Percentiles rank a stretch among this genome's conserved stretches.
phyloP scores from a whole-genome alignment of 2,113 vertebrate genomes.

The Tapirus terrestris region DNA sequence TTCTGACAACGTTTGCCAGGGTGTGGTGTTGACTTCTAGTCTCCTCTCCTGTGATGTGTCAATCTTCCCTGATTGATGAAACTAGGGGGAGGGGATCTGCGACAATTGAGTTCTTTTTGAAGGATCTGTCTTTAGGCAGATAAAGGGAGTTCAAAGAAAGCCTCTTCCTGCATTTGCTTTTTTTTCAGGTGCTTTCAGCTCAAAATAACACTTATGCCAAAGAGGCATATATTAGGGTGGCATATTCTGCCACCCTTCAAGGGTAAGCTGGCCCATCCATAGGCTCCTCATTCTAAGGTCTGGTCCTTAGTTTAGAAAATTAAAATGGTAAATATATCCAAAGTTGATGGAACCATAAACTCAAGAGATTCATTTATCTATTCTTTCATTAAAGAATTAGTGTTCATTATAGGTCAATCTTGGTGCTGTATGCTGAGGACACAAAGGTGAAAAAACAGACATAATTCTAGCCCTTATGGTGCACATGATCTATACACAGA shows the following conservation, averaged over 20 bases:
- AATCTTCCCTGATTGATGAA: neutral
- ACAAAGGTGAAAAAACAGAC: neutral
- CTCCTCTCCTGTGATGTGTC: neutral
- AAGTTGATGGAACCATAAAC: neutral
- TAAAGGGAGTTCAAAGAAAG: neutral
- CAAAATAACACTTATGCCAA: neutral
- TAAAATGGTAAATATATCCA: neutral
- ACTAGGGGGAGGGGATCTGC: neutral
- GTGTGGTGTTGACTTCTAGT: neutral
- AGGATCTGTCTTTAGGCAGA: neutral
- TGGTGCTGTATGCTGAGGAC: neutral
- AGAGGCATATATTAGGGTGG: neutral
- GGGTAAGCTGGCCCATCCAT: neutral
- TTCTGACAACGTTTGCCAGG: neutral
- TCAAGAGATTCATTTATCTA: neutral
- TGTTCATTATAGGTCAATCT: neutral
- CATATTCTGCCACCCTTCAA: neutral
- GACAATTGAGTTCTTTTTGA: neutral
- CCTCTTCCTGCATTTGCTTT: neutral
- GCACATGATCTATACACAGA: neutral
- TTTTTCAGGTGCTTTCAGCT: neutral
- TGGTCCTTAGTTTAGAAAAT: constrained; percentile 15
- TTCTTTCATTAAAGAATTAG: neutral
- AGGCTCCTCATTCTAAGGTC: neutral
- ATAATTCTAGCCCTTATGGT: neutral